These are phyloP conservation scores for Dysmachus trigonus DNA, from an alignment of 2,888 invertebrate genomes.

Conservation along the genomic window DNA sequence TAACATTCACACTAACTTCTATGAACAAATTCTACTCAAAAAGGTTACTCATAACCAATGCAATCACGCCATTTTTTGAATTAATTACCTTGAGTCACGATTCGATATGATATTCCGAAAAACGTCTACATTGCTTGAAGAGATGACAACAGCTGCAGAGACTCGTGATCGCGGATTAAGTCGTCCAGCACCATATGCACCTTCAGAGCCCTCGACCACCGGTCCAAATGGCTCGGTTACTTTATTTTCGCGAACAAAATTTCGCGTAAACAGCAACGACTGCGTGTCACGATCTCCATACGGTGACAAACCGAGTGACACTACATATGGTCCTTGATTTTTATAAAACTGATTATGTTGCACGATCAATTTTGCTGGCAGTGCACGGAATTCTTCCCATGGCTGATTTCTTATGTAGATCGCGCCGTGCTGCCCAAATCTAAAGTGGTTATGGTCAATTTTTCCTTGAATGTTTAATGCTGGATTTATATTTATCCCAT, in stretches of 20 bases:
- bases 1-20: too few relatives aligned
- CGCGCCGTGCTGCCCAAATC: constrained; percentile 82
- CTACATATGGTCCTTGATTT: constrained; percentile 89
- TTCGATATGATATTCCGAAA: constrained; percentile 93
- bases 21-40: background rate
- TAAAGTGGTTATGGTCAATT: constrained; percentile 90
- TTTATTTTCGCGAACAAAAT: constrained; percentile 85
- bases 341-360: constrained; percentile 89
- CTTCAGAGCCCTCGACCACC: constrained; percentile 61
- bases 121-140: constrained; percentile 88
- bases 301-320: constrained; percentile 86
- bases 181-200: constrained; percentile 67
- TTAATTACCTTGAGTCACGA: constrained; percentile 72
- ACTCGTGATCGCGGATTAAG: constrained; percentile 91
- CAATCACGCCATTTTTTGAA: background rate
- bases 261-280: constrained; percentile 83
- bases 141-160: constrained; percentile 90
- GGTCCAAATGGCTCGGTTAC: constrained; percentile 85
- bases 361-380: constrained; percentile 76
- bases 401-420: constrained; percentile 84
- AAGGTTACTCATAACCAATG: background rate
- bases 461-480: constrained; percentile 80
- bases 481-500: constrained; percentile 81
- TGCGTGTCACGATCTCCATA: constrained; percentile 85
- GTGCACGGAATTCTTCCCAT: constrained; percentile 80